A percentile compares a stretch with the other conserved stretches of the same genome.
phyloP scores from a whole-genome alignment of 2,113 vertebrate genomes.

The Sceloporus tristichus region DNA sequence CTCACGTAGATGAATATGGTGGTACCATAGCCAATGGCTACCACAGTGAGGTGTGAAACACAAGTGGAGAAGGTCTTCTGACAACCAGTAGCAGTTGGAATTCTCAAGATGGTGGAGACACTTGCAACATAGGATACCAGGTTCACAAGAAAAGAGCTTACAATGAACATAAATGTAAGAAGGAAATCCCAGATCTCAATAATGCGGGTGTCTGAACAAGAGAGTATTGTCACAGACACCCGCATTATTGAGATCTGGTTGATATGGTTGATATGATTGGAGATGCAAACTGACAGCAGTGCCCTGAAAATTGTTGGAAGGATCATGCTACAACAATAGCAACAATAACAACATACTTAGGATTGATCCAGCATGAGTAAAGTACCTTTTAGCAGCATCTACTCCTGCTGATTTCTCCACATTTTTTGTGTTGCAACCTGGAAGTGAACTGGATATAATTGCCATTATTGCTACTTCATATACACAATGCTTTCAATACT shows the following conservation, averaged over 20 bases:
- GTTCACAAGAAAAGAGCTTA: slow-evolving; percentile 45
- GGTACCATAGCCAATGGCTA: slow-evolving; percentile 51
- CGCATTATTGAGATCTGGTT: no score
- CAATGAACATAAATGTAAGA: slow-evolving; percentile 36
- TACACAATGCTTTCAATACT: no score
- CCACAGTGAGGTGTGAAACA: slow-evolving; percentile 42
- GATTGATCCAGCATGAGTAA: no score
- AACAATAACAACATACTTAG: no score
- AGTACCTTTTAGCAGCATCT: no score
- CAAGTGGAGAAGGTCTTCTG: slow-evolving; percentile 55
- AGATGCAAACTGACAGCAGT: slow-evolving; percentile 41
- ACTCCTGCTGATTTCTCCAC: no score
- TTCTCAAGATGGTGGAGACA: slow-evolving; percentile 21
- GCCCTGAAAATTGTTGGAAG: slow-evolving; percentile 38
- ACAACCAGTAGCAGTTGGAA: slow-evolving; percentile 34
- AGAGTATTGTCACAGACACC: slow-evolving; percentile 46
- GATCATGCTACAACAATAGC: background rate
- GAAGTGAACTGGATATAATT: no score
- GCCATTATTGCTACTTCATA: no score
- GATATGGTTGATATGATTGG: slow-evolving; percentile 28
- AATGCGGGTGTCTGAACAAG: slow-evolving; percentile 32
- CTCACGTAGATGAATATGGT: slow-evolving; percentile 54
- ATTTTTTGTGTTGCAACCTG: no score
- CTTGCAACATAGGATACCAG: slow-evolving; percentile 33
- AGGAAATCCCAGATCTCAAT: slow-evolving; percentile 45